Evolutionary conservation across 2,888 invertebrate species (phyloP).

Genomic region (Allophyes oxyacanthae): DNA sequence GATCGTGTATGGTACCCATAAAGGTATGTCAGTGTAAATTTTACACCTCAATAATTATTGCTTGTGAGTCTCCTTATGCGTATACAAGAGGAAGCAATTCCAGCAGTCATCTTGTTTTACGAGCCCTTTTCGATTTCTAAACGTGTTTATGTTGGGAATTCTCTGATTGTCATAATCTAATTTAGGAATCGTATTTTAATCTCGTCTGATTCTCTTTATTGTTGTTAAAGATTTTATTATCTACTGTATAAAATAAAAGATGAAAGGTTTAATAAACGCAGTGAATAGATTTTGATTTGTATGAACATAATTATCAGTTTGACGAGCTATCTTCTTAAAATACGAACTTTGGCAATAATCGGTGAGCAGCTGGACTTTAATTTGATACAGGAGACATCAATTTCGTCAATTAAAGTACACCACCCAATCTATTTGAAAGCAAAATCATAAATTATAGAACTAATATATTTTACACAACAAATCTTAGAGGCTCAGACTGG

Average conservation of each 20-base stretch:
- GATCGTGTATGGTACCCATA: constrained; percentile 64
- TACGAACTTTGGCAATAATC: constrained; percentile 19
- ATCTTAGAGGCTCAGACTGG: constrained; percentile 67
- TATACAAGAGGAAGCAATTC: constrained; percentile 79
- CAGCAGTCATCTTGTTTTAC: constrained; percentile 78
- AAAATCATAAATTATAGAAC: constrained; percentile 68
- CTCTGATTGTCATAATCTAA: constrained; percentile 64
- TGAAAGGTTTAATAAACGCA: not conserved
- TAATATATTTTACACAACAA: constrained; percentile 75
- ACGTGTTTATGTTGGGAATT: constrained; percentile 72
- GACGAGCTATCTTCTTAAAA: no score
- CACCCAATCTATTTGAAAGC: constrained; percentile 64
- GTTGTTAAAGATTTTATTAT: constrained; percentile 36
- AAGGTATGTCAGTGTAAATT: constrained; percentile 81
- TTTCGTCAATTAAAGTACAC: constrained; percentile 58
- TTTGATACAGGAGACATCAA: constrained; percentile 43
- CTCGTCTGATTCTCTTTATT: constrained; percentile 27
- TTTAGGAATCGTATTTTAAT: constrained; percentile 56
- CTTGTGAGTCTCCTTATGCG: constrained; percentile 64
- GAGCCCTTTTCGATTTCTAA: constrained; percentile 77
- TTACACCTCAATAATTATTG: constrained; percentile 81
- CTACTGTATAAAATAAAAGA: constrained; percentile 18
- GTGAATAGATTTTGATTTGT: constrained; percentile 2
- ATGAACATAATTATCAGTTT: no score
- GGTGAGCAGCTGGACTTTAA: constrained; percentile 10